Base-by-base conservation (phyloP, 2,113 vertebrate species). In the Heterocephalus glaber region DNA sequence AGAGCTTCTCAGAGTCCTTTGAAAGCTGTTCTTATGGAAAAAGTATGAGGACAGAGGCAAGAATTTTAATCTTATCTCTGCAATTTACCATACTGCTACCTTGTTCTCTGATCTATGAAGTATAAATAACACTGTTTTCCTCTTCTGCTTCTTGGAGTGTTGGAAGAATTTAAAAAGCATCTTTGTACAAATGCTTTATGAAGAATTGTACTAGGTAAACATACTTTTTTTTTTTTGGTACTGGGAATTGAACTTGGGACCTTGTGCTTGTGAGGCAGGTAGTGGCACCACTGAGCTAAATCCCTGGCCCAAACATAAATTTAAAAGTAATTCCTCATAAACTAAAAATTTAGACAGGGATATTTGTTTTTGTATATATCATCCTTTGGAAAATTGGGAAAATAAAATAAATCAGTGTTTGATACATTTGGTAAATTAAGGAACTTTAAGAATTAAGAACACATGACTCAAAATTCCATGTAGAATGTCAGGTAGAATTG, bases 391-490 rank as follows among this genome's bases (percentile, higher is more conserved):
- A 35, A 84, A 82, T 81, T 66, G 56, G 20, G 41, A 52, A 63
- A 90, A 38, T 47, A 89, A 83, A 92, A 30, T 60, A 74, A 92
- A 72, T 91, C 70, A 47, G 26, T 91, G n/a, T 70, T 83, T 72
- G 44, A 47, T 28, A 60, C 38, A 83, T 60, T 91, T 91, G 38
- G 14, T 49, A 83, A 70, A 79, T 35, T 35, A 79, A 79, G 30
- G 49, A 52, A 30, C 44, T 47, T 76, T 6, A 49, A 83, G 65
- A 72, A 33, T 72, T 60, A 20, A 72, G 77, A 74, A 52, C 35
- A 72, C 7, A 33, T 84, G 24, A 52, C 41, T 38, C 12, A 44
- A 22, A 49, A 3, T 82, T 70, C 38, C 38, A 26, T 58, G 28
- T 11, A 30, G 35, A 20, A 24, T 5, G 44, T 47, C 38, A 79